phyloP scores from a whole-genome alignment of 2,113 vertebrate species.

The Origma solitaria region DNA sequence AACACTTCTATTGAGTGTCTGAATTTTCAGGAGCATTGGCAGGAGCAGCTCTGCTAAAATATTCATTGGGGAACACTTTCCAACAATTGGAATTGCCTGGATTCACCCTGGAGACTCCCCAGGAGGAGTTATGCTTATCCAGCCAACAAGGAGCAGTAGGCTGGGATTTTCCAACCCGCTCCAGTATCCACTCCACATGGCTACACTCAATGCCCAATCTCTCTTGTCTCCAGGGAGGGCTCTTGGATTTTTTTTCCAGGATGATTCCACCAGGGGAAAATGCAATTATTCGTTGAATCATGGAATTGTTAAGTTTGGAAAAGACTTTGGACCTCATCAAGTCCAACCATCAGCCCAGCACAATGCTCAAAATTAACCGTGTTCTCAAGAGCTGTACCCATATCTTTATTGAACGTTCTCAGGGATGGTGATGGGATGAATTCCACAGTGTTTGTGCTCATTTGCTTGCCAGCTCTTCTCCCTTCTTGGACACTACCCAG shows the following conservation, averaged over 20 bases:
- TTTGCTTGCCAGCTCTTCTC: background rate
- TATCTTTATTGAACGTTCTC: accelerated
- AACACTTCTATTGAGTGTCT: background rate
- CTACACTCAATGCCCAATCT: background rate
- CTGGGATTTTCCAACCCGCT: background rate
- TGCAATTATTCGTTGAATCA: background rate
- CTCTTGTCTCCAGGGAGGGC: background rate
- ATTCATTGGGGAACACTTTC: background rate
- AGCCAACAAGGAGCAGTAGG: background rate
- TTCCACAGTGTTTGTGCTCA: background rate
- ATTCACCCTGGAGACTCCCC: background rate
- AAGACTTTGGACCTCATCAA: background rate
- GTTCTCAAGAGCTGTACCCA: background rate
- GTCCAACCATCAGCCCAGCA: background rate
- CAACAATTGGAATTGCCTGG: background rate
- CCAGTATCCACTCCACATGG: accelerated
- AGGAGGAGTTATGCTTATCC: background rate
- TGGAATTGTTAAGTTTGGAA: background rate
- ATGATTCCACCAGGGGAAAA: background rate
- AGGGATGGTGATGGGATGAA: background rate
- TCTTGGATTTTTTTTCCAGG: background rate
- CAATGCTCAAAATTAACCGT: accelerated
- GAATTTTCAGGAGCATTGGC: background rate
- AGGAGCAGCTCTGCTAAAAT: background rate
- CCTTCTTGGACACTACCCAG: accelerated